Evolutionary conservation across 2,113 vertebrate genomes (phyloP).

Genomic region (pig (Sus scrofa)): T2T-Sscrofa CM000812.6:10508501-10509000

Average conservation of each 20-base stretch:
- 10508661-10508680: background rate
- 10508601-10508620: constrained; percentile 53
- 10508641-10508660: constrained; percentile 22
- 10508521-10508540: constrained; percentile 37
- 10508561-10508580: background rate
- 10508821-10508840: constrained; percentile 88
- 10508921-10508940: constrained; percentile 86
- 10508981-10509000: constrained; percentile 76
- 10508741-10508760: constrained; percentile 87
- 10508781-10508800: constrained; percentile 90
- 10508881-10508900: constrained; percentile 89
- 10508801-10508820: constrained; percentile 88
- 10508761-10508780: constrained; percentile 87
- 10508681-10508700: constrained; percentile 64
- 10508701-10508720: constrained; percentile 69
- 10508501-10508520: constrained; percentile 1
- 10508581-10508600: constrained; percentile 70
- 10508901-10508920: constrained; percentile 89
- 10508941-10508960: constrained; percentile 86
- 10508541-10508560: background rate
- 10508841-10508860: constrained; percentile 90
- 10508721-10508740: constrained; percentile 68
- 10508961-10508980: constrained; percentile 77
- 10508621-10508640: background rate
- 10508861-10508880: constrained; percentile 90